Conservation (phyloP, 1,140 invertebrate genomes). For the Rhyzopertha dominica region DNA sequence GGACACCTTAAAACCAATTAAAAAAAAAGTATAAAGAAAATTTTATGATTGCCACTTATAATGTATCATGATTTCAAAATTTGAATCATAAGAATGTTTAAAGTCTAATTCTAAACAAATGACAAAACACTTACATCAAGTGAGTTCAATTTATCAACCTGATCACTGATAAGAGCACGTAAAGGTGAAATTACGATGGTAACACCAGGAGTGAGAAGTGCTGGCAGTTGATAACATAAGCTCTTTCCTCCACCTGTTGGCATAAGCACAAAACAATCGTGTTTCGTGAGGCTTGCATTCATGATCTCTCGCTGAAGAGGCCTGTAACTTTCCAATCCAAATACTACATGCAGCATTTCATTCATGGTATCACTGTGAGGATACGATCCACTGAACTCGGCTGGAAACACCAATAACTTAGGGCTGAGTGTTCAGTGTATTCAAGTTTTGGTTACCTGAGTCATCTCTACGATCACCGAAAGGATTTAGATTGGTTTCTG, state of each 20-base stretch:
- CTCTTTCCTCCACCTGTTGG: constrained; percentile 92
- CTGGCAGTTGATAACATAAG: constrained; percentile 86
- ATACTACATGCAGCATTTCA: constrained; percentile 69
- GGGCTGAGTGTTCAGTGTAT: no score
- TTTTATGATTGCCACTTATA: no score
- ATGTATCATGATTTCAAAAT: no score
- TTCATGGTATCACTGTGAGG: constrained; percentile 52
- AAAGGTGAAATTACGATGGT: constrained; percentile 89
- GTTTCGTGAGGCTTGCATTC: constrained; percentile 73
- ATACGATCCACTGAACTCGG: constrained; percentile 36
- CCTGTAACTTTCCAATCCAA: constrained; percentile 84
- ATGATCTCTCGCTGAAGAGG: constrained; percentile 92
- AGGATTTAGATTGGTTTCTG: no score
- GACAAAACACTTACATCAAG: no score
- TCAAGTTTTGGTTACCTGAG: no score
- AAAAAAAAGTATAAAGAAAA: no score
- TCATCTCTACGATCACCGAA: no score
- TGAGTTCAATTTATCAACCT: constrained; percentile 83
- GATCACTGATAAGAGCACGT: constrained; percentile 92
- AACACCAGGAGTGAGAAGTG: constrained; percentile 71
- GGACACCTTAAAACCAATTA: no score
- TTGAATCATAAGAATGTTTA: no score
- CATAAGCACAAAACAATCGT: constrained; percentile 87
- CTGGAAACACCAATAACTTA: no score
- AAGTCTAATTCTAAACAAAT: no score